Conservation (phyloP, 2,888 invertebrate species). For the Mythimna loreyi region DNA sequence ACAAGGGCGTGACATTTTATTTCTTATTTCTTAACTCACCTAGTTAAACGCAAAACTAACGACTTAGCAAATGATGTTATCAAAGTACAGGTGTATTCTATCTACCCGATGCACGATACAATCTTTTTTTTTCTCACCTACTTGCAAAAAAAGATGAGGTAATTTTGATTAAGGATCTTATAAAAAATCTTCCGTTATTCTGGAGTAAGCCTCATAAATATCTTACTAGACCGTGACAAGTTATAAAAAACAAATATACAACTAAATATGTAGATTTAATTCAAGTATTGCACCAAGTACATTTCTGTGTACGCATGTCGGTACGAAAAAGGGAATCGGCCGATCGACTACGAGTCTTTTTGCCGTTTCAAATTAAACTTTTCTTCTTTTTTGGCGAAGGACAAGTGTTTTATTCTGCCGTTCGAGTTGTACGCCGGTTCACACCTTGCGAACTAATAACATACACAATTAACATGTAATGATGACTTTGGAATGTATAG, state of each 20-base stretch:
- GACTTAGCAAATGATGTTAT: conserved; percentile 23
- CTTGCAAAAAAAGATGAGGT: background rate
- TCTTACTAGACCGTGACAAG: conserved; percentile 44
- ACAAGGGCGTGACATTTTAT: conserved; percentile 29
- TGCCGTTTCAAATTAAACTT: conserved; percentile 53
- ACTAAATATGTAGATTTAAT: conserved; percentile 49
- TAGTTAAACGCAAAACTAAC: background rate
- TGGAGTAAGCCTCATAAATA: conserved; percentile 9
- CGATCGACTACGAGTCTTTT: conserved; percentile 52
- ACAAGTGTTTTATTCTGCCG: conserved; percentile 59
- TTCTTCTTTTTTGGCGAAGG: conserved; percentile 51
- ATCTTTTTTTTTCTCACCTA: conserved; percentile 10
- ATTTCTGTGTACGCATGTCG: conserved; percentile 46
- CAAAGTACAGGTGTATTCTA: conserved; percentile 19
- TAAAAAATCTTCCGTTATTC: conserved; percentile 7
- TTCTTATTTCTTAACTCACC: conserved; percentile 7
- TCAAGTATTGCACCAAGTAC: conserved; percentile 51
- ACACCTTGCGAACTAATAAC: conserved; percentile 83
- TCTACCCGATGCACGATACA: background rate
- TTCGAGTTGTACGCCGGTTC: conserved; percentile 66
- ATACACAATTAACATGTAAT: conserved; percentile 74
- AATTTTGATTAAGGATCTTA: background rate
- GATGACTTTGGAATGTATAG: conserved; percentile 70
- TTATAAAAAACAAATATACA: conserved; percentile 42
- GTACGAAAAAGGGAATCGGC: conserved; percentile 49